Base-by-base conservation (phyloP, 2,797 vertebrate genomes). In the Calcarius lapponicus region DNA sequence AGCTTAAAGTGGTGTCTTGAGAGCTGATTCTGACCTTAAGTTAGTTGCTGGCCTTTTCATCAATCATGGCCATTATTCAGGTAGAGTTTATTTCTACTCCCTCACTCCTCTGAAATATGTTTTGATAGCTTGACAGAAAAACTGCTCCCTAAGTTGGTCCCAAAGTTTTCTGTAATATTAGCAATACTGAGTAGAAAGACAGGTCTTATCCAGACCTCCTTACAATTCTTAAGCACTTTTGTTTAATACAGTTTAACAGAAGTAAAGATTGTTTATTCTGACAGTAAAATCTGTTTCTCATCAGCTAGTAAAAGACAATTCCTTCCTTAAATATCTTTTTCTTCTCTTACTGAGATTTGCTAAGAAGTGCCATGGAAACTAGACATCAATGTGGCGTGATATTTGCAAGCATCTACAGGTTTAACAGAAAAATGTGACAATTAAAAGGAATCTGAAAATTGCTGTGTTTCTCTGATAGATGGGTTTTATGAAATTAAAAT, bases 311-410 rank as follows among this genome's bases (percentile, higher is more conserved):
- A 72, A 69, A 81, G 64, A 26, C 31, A 82, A 51, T 70, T 31
- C 13, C 11, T 34, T n/a, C 51, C 25, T 32, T 3, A 80, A 67
- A 50, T n/a, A 4, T 26, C 6, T 69, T 79, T 86, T 84, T 54
- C 12, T 18, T 71, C 16, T 56, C 26, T 69, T 65, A 42, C 14
- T 67, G 45, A 54, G 34, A 51, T 62, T 85, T 70, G 17, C 43
- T 84, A 5, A 67, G 42, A 80, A 90, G 28, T 38, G 64, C 31
- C 69, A 94, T 45, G 50, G 86, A 92, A 96, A 90, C 26, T 50
- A 51, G 51, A 11, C 31, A 62, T 42, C 22, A 43, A 3, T 8
- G 10, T 24, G 4, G 25, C 60, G 24, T 56, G 56, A 32, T 66
- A 71, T 73, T 76, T 91, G 40, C 19, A 87, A 87, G 40, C 25